Base-by-base conservation (phyloP, 2,888 invertebrate species). In the Lamellibrachia satsuma region DNA sequence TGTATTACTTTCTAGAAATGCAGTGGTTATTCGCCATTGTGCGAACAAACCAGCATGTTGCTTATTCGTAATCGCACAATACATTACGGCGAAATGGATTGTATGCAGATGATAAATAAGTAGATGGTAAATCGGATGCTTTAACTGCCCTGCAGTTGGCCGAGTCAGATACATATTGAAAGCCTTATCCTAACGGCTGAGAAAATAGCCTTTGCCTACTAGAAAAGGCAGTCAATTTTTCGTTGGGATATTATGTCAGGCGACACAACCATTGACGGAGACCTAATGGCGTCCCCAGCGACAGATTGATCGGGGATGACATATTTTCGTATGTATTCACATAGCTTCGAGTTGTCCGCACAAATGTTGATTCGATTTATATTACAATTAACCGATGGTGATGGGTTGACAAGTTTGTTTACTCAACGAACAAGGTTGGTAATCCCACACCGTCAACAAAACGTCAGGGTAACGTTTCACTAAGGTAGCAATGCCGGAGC, bases 321-420 rank as follows among this genome's bases (percentile, higher is more conserved):
- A 39, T 39, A 39, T 39, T 39, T 39, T 39, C 39, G 39, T 39
- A 39, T 39, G 39, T 39, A 39, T 39, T 39, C 39, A 39, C 39
- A 39, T 39, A 39, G 39, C 39, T 39, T 39, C 39, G 39, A 39
- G 75, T 75, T 75, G 75, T 92, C 3, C 39, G 98, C 98, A 97
- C 97, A 98, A 95, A 98, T 99, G 39, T 39, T 90, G 27, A 92
- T 27, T 90, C 90, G 90, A 3, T 27, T 90, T 3, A 52, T 15
- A 39, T n/a, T 90, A 39, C 39, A 39, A 39, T 39, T 39, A 39
- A 39, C 39, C 39, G 39, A 39, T 39, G 39, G 39, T 39, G 39
- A 39, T 39, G 39, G 39, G 0, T 39, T 39, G 39, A 39, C 39
- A 39, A 39, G 39, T 39, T 39, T 39, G 39, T 39, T 39, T 39